Percentiles rank a stretch among this genome's conserved stretches.
These are phyloP conservation scores for Coturnix japonica DNA, from an alignment of 2,113 vertebrate genomes.

Conservation along the genomic window DNA sequence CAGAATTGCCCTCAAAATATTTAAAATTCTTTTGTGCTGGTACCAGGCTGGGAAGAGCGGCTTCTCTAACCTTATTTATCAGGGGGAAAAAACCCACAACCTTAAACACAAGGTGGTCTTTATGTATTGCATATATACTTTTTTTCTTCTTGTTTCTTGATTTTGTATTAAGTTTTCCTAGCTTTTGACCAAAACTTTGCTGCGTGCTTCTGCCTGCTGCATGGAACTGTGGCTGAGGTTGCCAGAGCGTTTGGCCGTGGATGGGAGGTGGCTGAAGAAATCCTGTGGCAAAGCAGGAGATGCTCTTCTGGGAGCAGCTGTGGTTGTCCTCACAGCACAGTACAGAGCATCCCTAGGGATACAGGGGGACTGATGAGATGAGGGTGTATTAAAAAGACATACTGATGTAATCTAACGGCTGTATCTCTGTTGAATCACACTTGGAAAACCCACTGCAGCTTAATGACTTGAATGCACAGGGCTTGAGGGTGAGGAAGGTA, in stretches of 20 bases:
- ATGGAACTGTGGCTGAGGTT: neutral
- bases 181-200: neutral
- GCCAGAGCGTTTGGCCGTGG: neutral
- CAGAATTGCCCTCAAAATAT: neutral
- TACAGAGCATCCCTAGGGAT: fast-evolving
- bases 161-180: neutral
- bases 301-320: neutral
- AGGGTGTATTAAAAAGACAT: fast-evolving
- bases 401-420: neutral
- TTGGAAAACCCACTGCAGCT: neutral
- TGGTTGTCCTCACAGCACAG: neutral
- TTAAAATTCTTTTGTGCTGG: neutral
- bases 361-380: neutral
- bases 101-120: neutral
- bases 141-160: neutral
- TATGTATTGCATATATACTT: neutral
- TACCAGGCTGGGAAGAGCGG: neutral
- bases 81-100: neutral
- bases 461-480: neutral
- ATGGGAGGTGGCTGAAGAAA: neutral
- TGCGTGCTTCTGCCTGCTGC: neutral
- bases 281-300: neutral
- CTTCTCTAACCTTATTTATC: neutral
- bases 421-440: neutral
- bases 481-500: neutral